phyloP scores from a whole-genome alignment of 2,113 vertebrate genomes.

The Pseudorectes ferrugineus region DNA sequence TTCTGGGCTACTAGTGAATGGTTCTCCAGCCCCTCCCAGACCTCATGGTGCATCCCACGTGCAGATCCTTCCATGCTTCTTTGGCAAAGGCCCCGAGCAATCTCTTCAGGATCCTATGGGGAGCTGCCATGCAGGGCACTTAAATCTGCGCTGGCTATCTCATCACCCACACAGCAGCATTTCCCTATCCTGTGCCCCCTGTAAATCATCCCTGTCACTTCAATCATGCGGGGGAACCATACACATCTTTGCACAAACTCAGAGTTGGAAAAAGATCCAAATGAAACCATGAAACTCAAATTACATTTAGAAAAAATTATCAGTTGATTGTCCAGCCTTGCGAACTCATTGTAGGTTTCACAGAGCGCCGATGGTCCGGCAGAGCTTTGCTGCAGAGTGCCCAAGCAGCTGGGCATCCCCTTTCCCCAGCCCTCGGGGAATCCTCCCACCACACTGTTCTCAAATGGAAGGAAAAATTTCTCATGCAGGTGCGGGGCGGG shows the following conservation, averaged over 20 bases:
- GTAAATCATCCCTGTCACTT: not conserved
- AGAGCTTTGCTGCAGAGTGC: accelerated
- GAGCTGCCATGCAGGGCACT: not conserved
- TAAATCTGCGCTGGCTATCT: not conserved
- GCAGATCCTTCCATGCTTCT: accelerated
- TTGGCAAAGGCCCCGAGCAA: not conserved
- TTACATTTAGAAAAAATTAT: not conserved
- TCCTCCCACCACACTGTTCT: not conserved
- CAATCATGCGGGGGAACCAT: not conserved
- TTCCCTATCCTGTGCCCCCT: accelerated
- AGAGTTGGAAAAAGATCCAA: not conserved
- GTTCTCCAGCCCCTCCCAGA: not conserved
- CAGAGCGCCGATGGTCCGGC: accelerated
- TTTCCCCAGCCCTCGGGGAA: not conserved
- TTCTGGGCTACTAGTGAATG: accelerated
- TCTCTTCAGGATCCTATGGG: not conserved
- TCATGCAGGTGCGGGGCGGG: not conserved
- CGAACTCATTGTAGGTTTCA: not conserved
- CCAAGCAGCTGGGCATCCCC: not conserved
- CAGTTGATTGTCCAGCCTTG: not conserved
- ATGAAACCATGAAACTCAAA: not conserved
- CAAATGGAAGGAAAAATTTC: not conserved
- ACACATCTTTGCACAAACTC: not conserved
- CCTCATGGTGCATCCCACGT: accelerated
- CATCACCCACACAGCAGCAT: accelerated